Evolutionary conservation across 2,113 vertebrate genomes (phyloP).

Genomic region (Percopsis transmontana): DNA sequence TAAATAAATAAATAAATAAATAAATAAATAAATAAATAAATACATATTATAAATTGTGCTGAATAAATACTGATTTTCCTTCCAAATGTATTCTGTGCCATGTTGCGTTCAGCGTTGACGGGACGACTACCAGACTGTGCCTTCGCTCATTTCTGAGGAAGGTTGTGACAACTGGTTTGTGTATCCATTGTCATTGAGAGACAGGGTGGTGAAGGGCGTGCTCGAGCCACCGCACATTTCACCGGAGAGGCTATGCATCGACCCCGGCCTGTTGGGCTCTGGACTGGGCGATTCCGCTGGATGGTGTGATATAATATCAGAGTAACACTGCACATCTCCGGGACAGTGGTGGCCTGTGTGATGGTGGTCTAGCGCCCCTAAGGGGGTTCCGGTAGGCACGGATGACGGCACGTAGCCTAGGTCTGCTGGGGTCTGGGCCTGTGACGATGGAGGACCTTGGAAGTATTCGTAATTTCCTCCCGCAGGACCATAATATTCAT

Average conservation of each 20-base stretch:
- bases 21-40: constrained; percentile 31
- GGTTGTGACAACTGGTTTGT: constrained; percentile 93
- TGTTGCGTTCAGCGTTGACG: not conserved
- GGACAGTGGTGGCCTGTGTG: constrained; percentile 89
- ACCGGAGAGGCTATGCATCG: constrained; percentile 91
- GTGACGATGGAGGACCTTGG: constrained; percentile 92
- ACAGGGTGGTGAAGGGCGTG: constrained; percentile 89
- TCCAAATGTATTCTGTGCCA: constrained; percentile 35
- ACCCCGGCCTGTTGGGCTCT: constrained; percentile 88
- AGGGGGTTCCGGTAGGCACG: constrained; percentile 88
- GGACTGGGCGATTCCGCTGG: constrained; percentile 94
- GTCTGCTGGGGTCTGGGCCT: constrained; percentile 94
- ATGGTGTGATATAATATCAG: constrained; percentile 89
- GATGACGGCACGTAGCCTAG: constrained; percentile 92
- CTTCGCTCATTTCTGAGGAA: constrained; percentile 95
- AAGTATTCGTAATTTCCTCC: constrained; percentile 97
- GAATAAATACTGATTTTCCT: constrained; percentile 45
- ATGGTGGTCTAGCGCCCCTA: constrained; percentile 90
- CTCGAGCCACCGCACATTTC: constrained; percentile 93
- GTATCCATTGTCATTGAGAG: constrained; percentile 89
- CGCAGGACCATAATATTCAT: constrained; percentile 89
- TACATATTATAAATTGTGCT: constrained; percentile 23
- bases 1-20: constrained; percentile 47
- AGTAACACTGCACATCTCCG: constrained; percentile 89
- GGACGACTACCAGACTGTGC: constrained; percentile 90